These are phyloP conservation scores for Numenius arquata DNA, from an alignment of 2,113 vertebrate species.

Conservation along the genomic window DNA sequence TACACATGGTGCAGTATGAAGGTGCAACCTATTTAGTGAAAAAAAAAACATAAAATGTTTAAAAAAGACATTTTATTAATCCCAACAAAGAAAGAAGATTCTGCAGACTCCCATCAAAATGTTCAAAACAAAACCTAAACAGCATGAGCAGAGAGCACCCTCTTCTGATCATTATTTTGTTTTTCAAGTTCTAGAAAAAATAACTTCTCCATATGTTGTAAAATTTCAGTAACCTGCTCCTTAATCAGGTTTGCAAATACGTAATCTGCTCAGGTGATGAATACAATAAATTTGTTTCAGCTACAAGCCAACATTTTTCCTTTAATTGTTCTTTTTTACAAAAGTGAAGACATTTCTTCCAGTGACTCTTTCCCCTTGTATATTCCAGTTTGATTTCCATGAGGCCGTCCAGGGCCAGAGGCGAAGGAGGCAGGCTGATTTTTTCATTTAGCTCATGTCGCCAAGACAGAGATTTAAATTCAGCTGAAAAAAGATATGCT, in stretches of 20 bases:
- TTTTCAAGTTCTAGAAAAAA: neutral
- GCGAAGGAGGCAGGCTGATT: neutral
- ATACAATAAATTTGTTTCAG: neutral
- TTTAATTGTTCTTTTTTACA: neutral
- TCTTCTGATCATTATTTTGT: constrained; percentile 48
- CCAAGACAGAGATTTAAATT: neutral
- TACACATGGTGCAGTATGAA: neutral
- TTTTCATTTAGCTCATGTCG: neutral
- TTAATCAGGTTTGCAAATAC: neutral
- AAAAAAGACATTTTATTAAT: neutral
- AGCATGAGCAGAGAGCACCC: constrained; percentile 46
- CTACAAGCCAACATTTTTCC: neutral
- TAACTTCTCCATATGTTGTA: neutral
- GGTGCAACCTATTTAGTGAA: neutral
- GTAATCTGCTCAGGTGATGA: neutral
- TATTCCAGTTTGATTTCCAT: neutral
- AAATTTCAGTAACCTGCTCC: neutral
- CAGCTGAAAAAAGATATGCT: neutral
- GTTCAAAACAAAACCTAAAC: neutral
- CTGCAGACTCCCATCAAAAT: neutral
- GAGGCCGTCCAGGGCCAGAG: neutral
- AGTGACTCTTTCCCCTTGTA: neutral
- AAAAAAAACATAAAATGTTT: neutral
- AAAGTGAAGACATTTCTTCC: neutral
- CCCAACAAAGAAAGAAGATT: neutral